Evolutionary conservation across 2,797 vertebrate species (phyloP).

Genomic region (Garrulus glandarius): DNA sequence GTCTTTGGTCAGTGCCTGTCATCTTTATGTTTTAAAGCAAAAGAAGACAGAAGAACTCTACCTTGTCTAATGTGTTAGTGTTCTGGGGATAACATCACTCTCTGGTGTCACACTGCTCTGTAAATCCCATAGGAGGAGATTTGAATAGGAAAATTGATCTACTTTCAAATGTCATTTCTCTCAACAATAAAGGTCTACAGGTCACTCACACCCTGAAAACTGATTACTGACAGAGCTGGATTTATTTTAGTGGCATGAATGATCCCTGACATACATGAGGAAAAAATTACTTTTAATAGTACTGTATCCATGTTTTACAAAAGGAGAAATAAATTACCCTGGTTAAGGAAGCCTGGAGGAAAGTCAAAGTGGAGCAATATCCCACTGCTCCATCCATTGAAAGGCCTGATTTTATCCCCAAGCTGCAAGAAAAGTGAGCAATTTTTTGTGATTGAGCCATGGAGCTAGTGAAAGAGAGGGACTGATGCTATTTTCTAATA

Average conservation of each 20-base stretch:
- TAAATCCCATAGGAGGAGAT: neutral
- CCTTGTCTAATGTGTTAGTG: neutral
- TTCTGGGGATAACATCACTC: neutral
- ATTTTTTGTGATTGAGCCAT: neutral
- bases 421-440: constrained; percentile 44
- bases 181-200: neutral
- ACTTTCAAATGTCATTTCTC: neutral
- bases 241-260: neutral
- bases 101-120: neutral
- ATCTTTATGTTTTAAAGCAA: neutral
- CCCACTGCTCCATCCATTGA: neutral
- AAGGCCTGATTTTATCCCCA: constrained; percentile 42
- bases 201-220: neutral
- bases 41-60: neutral
- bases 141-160: constrained; percentile 1
- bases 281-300: neutral
- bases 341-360: neutral
- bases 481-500: neutral
- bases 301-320: neutral
- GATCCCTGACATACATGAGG: neutral
- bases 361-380: neutral
- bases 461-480: neutral
- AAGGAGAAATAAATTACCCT: neutral
- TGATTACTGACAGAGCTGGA: neutral
- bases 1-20: neutral